phyloP scores from a whole-genome alignment of 2,113 vertebrate species.

The Monarcha castaneiventris region DNA sequence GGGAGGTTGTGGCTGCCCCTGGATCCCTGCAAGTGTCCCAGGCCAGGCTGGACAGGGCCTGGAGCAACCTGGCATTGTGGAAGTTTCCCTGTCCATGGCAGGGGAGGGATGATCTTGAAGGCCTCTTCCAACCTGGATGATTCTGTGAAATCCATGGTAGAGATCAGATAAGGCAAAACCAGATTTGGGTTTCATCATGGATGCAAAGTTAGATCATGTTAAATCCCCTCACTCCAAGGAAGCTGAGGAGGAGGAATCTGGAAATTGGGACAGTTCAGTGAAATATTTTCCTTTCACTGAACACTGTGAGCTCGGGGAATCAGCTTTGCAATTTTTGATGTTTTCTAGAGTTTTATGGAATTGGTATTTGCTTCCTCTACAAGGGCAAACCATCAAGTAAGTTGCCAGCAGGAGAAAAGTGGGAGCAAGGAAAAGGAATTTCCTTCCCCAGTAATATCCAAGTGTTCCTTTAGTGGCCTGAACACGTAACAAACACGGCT shows the following conservation, averaged over 20 bases:
- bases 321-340: neutral
- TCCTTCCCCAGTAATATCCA: neutral
- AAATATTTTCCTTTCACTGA: neutral
- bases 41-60: neutral
- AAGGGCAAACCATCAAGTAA: neutral
- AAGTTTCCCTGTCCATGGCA: neutral
- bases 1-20: neutral
- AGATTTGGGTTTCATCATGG: neutral
- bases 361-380: neutral
- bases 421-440: neutral
- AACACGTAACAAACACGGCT: accelerated
- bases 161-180: neutral
- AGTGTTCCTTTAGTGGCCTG: neutral
- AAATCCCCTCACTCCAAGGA: neutral
- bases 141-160: neutral
- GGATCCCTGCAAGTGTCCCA: neutral
- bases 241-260: neutral
- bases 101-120: neutral
- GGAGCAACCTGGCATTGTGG: neutral
- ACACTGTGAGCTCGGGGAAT: too few species aligned
- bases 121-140: neutral
- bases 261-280: neutral
- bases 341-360: neutral
- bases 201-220: neutral
- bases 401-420: neutral